Evolutionary conservation across 2,888 invertebrate genomes (phyloP).

Genomic region (Troides aeacus): DNA sequence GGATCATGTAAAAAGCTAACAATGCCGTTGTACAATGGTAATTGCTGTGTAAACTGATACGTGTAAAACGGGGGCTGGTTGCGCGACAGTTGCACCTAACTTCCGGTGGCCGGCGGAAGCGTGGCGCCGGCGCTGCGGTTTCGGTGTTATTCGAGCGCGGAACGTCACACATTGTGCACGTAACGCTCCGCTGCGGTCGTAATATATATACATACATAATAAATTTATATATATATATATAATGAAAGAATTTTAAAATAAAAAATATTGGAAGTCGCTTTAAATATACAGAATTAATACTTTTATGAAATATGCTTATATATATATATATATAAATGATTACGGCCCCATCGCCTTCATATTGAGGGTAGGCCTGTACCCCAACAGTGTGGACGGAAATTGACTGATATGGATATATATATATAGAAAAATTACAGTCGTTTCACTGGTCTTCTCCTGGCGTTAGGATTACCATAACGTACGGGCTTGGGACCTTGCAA

Average conservation of each 20-base stretch:
- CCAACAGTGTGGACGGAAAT: too few relatives aligned
- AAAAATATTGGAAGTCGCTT: too few relatives aligned
- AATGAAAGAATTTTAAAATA: not conserved
- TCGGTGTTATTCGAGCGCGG: slow-evolving; percentile 47
- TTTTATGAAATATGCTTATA: too few relatives aligned
- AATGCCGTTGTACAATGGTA: slow-evolving; percentile 9
- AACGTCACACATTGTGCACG: slow-evolving; percentile 57
- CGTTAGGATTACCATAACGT: slow-evolving; percentile 39
- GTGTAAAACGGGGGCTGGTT: slow-evolving; percentile 22
- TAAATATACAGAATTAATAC: too few relatives aligned
- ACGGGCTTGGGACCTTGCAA: slow-evolving; percentile 46
- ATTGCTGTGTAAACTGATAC: slow-evolving; percentile 28
- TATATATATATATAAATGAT: too few relatives aligned
- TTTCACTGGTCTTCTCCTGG: not conserved
- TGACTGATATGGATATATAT: not conserved
- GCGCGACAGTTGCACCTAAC: slow-evolving; percentile 63
- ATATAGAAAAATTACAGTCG: not conserved
- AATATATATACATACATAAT: slow-evolving; percentile 12
- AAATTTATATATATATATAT: too few relatives aligned
- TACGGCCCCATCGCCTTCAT: too few relatives aligned
- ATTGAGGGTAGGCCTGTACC: too few relatives aligned
- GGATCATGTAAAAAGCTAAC: slow-evolving; percentile 4
- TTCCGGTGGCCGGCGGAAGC: slow-evolving; percentile 67
- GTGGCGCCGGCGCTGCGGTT: slow-evolving; percentile 61
- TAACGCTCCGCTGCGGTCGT: slow-evolving; percentile 43